phyloP scores from a whole-genome alignment of 1,140 invertebrate species.

The Portunus trituberculatus region DNA sequence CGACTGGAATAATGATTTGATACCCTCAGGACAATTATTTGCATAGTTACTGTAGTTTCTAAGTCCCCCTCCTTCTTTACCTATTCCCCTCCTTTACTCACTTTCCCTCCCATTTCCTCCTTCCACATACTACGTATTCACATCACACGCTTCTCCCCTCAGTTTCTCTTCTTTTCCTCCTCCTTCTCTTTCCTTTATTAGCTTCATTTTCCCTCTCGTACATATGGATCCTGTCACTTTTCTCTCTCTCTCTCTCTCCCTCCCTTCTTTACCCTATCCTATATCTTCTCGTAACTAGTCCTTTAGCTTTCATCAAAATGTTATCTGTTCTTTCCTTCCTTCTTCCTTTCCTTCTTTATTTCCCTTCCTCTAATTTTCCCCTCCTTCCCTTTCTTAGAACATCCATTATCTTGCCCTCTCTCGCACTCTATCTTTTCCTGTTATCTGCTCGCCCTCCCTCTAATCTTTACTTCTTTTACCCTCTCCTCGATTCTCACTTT shows the following conservation, averaged over 20 bases:
- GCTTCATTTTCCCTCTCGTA: neutral
- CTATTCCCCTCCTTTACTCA: neutral
- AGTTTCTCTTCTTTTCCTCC: neutral
- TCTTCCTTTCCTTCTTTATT: neutral
- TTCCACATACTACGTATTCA: no score
- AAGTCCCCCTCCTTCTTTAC: neutral
- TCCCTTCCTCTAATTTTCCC: neutral
- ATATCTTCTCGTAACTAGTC: neutral
- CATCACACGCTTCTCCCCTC: no score
- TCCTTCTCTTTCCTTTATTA: neutral
- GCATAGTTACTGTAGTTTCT: constrained; percentile 63
- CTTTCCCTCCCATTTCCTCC: neutral
- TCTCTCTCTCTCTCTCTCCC: neutral
- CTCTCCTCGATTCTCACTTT: neutral
- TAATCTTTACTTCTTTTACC: constrained; percentile 1
- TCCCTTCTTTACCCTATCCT: neutral
- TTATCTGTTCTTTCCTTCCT: neutral
- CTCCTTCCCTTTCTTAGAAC: neutral
- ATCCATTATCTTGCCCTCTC: neutral
- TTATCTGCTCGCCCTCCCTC: neutral
- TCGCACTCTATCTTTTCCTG: neutral
- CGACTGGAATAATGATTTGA: constrained; percentile 68
- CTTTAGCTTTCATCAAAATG: neutral
- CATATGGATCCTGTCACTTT: no score
- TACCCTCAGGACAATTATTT: constrained; percentile 70